Evolutionary conservation across 1,140 invertebrate species (phyloP).

Genomic region (Drosophila oshimai): DNA sequence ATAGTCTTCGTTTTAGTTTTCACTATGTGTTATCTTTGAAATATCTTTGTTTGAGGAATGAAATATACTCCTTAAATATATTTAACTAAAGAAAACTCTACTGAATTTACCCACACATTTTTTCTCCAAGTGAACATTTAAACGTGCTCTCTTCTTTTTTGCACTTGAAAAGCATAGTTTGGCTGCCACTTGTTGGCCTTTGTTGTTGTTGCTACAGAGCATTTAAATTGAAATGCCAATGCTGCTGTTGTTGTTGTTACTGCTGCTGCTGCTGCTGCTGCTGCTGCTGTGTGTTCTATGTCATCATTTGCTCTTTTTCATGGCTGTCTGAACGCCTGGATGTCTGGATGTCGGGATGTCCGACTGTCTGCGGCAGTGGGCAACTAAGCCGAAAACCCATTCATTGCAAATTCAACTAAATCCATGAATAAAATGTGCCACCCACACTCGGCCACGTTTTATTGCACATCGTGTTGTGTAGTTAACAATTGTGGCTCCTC

Average conservation of each 20-base stretch:
- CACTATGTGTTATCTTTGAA: too few relatives aligned
- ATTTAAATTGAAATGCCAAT: constrained; percentile 72
- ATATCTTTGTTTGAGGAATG: too few relatives aligned
- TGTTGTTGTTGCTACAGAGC: constrained; percentile 33
- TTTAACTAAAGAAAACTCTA: too few relatives aligned
- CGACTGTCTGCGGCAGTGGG: neutral
- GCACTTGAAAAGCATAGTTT: constrained; percentile 47
- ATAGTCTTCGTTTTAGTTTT: too few relatives aligned
- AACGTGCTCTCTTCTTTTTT: neutral
- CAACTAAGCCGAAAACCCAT: constrained; percentile 69
- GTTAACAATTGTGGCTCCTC: constrained; percentile 56
- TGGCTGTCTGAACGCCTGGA: constrained; percentile 43
- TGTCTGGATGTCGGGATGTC: constrained; percentile 20
- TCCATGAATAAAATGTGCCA: constrained; percentile 78
- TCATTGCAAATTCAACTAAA: constrained; percentile 81
- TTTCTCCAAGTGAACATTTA: neutral
- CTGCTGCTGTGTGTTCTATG: constrained; percentile 44
- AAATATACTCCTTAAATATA: too few relatives aligned
- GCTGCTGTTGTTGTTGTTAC: constrained; percentile 11
- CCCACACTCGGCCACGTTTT: constrained; percentile 56
- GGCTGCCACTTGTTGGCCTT: constrained; percentile 67
- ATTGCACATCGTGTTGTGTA: constrained; percentile 72
- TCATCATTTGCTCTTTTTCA: constrained; percentile 75
- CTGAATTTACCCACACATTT: neutral
- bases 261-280: constrained; percentile 9